Evolutionary conservation across 2,888 invertebrate species (phyloP).

Genomic region (Pollenia angustigena): DNA sequence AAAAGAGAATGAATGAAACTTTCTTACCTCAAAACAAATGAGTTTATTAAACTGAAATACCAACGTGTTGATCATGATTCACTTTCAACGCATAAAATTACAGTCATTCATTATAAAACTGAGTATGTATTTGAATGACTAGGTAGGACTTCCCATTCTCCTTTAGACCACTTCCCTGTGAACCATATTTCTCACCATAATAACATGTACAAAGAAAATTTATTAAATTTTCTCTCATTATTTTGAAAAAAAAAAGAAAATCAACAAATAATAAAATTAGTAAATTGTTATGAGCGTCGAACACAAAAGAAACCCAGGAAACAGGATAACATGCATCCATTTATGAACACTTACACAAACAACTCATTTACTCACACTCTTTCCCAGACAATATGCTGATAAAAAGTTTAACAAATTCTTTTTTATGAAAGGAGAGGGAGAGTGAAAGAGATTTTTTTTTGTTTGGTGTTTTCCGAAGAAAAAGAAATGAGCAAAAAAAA

Average conservation of each 20-base stretch:
- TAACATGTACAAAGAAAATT: slow-evolving; percentile 28
- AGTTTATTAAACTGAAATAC: slow-evolving; percentile 55
- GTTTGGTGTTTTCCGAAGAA: background rate
- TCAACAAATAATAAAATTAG: slow-evolving; percentile 69
- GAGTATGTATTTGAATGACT: too few relatives aligned
- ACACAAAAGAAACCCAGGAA: slow-evolving; percentile 57
- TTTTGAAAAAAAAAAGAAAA: slow-evolving; percentile 18
- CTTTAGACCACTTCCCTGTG: too few relatives aligned
- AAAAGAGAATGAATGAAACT: background rate
- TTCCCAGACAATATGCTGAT: slow-evolving; percentile 4
- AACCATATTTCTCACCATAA: too few relatives aligned
- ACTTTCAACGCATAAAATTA: slow-evolving; percentile 34
- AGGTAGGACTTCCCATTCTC: background rate
- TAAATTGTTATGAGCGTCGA: slow-evolving; percentile 67
- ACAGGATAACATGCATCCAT: slow-evolving; percentile 58
- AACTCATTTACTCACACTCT: background rate
- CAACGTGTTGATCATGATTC: slow-evolving; percentile 60
- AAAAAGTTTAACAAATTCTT: slow-evolving; percentile 19
- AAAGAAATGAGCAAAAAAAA: slow-evolving; percentile 7
- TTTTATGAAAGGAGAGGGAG: background rate
- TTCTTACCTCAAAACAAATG: slow-evolving; percentile 32
- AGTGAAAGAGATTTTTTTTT: background rate
- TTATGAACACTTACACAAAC: slow-evolving; percentile 30
- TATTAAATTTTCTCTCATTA: slow-evolving; percentile 59
- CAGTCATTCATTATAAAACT: background rate